Conservation (phyloP, 1,140 invertebrate genomes). For the Bombus soroeensis region DNA sequence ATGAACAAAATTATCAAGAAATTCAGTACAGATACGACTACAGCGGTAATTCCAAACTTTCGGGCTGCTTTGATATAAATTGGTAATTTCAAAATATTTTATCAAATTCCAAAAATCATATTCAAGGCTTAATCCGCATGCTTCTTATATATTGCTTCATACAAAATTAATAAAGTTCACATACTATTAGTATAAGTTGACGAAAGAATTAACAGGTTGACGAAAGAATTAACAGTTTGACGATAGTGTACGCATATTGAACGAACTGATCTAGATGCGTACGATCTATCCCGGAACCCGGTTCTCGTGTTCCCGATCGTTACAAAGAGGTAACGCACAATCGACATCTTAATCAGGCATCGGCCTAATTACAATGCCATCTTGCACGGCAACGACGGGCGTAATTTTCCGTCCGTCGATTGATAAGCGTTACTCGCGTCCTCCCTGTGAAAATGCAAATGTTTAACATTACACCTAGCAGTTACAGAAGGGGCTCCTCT, state of each 20-base stretch:
- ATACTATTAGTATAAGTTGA: background rate
- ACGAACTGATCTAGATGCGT: background rate
- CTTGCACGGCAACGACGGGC: conserved; percentile 31
- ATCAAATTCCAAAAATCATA: too few species aligned
- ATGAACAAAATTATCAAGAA: background rate
- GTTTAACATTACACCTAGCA: conserved; percentile 31
- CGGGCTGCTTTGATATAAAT: background rate
- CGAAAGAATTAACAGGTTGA: background rate
- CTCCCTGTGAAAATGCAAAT: conserved; percentile 41
- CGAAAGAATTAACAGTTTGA: background rate
- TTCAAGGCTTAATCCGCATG: too few species aligned
- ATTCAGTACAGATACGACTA: background rate
- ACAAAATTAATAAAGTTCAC: background rate
- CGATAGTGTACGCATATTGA: background rate
- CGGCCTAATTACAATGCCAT: conserved; percentile 50
- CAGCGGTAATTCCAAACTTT: background rate
- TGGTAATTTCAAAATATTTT: background rate
- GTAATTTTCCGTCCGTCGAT: conserved; percentile 34
- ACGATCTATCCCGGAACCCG: conserved; percentile 1
- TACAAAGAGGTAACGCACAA: conserved; percentile 16
- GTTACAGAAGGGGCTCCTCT: background rate
- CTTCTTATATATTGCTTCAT: too few species aligned
- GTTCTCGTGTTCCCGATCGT: background rate
- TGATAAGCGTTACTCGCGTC: conserved; percentile 30
- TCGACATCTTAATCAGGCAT: conserved; percentile 55